Evolutionary conservation across 2,113 vertebrate species (phyloP).

Genomic region (Gobius niger): DNA sequence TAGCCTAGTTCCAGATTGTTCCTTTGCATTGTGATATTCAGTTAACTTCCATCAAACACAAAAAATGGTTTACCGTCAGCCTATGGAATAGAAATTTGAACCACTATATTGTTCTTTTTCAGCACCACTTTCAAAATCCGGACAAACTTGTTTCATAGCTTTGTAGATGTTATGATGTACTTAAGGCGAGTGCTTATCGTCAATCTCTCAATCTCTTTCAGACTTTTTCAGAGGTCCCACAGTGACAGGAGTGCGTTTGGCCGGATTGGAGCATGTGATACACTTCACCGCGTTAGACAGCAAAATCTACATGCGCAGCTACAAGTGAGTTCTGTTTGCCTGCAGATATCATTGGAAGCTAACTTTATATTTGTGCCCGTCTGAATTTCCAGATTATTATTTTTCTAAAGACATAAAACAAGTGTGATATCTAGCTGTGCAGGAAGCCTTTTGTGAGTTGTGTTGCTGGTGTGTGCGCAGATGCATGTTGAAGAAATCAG

Average conservation of each 20-base stretch:
- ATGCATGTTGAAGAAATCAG: slow-evolving; percentile 92
- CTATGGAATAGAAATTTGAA: no score
- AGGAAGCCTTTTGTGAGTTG: neutral
- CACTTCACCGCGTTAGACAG: slow-evolving; percentile 92
- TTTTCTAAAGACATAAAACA: no score
- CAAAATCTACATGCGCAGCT: slow-evolving; percentile 92
- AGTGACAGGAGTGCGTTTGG: slow-evolving; percentile 85
- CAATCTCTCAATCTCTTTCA: slow-evolving; percentile 46
- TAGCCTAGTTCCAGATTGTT: no score
- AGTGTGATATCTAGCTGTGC: no score
- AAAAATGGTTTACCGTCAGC: no score
- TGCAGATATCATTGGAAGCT: no score
- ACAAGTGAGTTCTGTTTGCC: slow-evolving; percentile 72
- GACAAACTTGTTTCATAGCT: neutral
- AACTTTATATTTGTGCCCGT: no score
- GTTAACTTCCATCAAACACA: no score
- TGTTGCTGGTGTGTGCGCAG: slow-evolving; percentile 61
- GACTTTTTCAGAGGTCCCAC: slow-evolving; percentile 95
- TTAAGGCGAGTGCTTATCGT: neutral
- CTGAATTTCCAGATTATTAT: no score
- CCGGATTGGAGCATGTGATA: slow-evolving; percentile 89
- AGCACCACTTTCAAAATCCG: no score
- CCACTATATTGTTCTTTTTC: no score
- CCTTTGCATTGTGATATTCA: no score
- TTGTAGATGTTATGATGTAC: neutral